Percentiles rank a stretch among this genome's conserved stretches.
phyloP scores from a whole-genome alignment of 2,888 invertebrate species.

The Clepsis dumicolana region DNA sequence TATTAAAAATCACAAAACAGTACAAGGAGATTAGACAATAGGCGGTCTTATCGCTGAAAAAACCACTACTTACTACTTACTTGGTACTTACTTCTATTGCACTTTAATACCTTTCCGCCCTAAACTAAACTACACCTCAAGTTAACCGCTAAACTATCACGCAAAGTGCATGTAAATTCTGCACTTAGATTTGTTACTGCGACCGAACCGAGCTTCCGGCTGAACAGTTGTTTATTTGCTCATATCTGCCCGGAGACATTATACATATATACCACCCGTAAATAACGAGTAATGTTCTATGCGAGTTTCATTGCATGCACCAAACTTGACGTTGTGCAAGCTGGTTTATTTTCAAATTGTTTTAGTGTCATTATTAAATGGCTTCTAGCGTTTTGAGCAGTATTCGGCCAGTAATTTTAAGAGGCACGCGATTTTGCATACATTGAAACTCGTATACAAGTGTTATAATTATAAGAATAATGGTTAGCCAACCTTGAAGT shows the following conservation, averaged over 20 bases:
- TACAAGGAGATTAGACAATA: no score
- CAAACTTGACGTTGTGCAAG: constrained; percentile 26
- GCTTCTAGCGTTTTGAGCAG: constrained; percentile 16
- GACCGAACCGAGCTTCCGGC: constrained; percentile 33
- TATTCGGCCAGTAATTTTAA: constrained; percentile 29
- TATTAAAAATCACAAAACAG: no score
- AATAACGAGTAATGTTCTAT: constrained; percentile 37
- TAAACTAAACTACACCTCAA: constrained; percentile 34
- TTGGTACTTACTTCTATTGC: neutral
- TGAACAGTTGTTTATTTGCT: constrained; percentile 41
- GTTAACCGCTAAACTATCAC: constrained; percentile 27
- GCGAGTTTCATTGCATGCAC: constrained; percentile 39
- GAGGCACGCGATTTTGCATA: constrained; percentile 37
- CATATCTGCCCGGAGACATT: constrained; percentile 43
- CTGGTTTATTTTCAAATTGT: constrained; percentile 32
- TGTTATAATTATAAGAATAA: neutral
- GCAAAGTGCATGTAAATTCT: constrained; percentile 40
- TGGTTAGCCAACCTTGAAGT: constrained; percentile 16
- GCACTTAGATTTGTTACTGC: constrained; percentile 33
- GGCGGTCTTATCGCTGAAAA: no score
- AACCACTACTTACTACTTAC: no score
- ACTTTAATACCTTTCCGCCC: constrained; percentile 13
- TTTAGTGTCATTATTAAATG: constrained; percentile 16
- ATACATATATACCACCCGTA: constrained; percentile 39
- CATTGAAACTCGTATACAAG: constrained; percentile 31